Conservation (phyloP, 2,797 vertebrate species). For the Crocidura indochinensis region DNA sequence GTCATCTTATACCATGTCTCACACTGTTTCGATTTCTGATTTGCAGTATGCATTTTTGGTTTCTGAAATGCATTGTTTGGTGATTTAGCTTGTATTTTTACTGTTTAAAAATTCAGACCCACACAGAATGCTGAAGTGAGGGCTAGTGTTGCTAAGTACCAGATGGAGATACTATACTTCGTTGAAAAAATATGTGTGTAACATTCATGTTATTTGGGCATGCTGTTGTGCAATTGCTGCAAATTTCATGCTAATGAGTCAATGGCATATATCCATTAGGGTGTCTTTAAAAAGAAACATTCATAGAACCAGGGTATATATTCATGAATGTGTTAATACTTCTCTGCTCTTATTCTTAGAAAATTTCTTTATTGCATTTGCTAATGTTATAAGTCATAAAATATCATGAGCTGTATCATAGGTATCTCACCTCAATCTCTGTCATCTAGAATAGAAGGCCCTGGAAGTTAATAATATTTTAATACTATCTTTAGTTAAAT, state of each 20-base stretch:
- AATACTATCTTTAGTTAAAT: too few species aligned
- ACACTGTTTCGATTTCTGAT: neutral
- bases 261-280: neutral
- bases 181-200: neutral
- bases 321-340: too few species aligned
- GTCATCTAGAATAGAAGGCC: neutral
- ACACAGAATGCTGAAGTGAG: neutral
- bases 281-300: conserved; percentile 7
- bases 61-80: too few species aligned
- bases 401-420: too few species aligned
- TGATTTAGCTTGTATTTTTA: neutral
- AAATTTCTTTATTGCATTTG: neutral
- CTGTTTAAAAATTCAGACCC: neutral
- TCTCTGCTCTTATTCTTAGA: neutral
- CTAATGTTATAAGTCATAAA: too few species aligned
- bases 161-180: neutral
- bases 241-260: neutral
- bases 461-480: neutral
- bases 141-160: neutral
- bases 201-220: neutral
- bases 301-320: neutral
- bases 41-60: neutral
- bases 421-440: neutral
- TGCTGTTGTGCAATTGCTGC: neutral
- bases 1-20: too few species aligned